A percentile compares a stretch with the other conserved stretches of the same genome.
phyloP scores from a whole-genome alignment of 2,888 invertebrate species.

The Scotopteryx bipunctaria region DNA sequence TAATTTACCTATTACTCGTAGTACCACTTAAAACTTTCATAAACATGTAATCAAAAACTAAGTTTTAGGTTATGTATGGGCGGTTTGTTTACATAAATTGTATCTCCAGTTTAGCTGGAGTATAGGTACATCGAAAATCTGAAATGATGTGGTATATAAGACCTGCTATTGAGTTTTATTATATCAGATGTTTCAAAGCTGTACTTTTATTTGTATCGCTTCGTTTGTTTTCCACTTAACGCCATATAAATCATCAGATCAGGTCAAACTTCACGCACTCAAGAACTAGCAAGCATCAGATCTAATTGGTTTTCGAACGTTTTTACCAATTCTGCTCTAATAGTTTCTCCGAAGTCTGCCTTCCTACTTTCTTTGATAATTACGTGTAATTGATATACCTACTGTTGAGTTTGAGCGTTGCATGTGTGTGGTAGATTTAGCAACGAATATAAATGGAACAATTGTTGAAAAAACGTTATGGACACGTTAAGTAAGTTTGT shows the following conservation, averaged over 20 bases:
- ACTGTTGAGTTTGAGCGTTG: constrained; percentile 15
- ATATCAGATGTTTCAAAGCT: no score
- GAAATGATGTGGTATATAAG: no score
- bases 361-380: constrained; percentile 27
- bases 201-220: not conserved
- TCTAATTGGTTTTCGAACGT: constrained; percentile 34
- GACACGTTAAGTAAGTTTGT: no score
- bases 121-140: no score
- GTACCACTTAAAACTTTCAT: no score
- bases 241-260: constrained; percentile 8
- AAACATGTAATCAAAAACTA: no score
- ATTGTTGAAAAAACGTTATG: not conserved
- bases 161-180: no score
- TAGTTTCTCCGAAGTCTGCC: constrained; percentile 23
- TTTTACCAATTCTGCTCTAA: constrained; percentile 34
- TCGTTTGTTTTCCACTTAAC: not conserved
- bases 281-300: constrained; percentile 20
- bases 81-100: no score
- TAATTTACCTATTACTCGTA: no score
- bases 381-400: constrained; percentile 25
- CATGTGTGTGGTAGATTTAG: constrained; percentile 15
- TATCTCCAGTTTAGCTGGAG: no score
- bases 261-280: constrained; percentile 18
- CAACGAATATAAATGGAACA: constrained; percentile 4
- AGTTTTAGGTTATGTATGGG: no score